Conservation (phyloP, 2,113 vertebrate species). For the Tilapia sparmanii region DNA sequence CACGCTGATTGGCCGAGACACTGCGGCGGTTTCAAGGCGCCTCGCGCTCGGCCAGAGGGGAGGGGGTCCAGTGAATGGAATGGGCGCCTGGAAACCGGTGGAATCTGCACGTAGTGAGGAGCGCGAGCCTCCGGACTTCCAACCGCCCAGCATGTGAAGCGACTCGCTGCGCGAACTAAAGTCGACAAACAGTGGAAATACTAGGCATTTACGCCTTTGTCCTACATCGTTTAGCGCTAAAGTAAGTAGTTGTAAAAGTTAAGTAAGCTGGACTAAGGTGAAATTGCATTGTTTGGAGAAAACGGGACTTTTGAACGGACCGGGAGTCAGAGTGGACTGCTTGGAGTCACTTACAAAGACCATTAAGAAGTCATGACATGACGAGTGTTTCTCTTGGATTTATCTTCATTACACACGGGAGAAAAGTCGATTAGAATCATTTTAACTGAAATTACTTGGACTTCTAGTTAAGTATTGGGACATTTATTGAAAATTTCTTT, state of each 20-base stretch:
- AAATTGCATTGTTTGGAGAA: neutral
- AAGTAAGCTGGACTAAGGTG: neutral
- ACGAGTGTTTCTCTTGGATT: constrained; percentile 37
- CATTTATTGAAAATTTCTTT: neutral
- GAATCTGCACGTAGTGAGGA: constrained; percentile 56
- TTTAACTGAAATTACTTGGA: neutral
- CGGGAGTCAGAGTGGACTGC: constrained; percentile 50
- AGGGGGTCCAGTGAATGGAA: constrained; percentile 57
- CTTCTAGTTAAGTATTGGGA: neutral
- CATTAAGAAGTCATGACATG: constrained; percentile 67
- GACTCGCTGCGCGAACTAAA: constrained; percentile 14
- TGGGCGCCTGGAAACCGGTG: constrained; percentile 72
- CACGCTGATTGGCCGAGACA: constrained; percentile 64
- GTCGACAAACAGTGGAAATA: constrained; percentile 10
- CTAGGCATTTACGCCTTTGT: neutral
- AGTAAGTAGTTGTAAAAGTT: neutral
- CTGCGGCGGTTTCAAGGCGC: constrained; percentile 64
- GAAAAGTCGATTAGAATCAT: neutral
- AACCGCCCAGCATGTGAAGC: constrained; percentile 36
- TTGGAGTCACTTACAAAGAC: constrained; percentile 70
- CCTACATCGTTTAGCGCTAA: neutral
- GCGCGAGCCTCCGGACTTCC: constrained; percentile 49
- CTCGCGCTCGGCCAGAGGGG: constrained; percentile 15
- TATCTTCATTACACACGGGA: neutral
- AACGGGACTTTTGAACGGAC: neutral